Conservation (phyloP, 2,888 invertebrate species). For the Epinotia demarniana region DNA sequence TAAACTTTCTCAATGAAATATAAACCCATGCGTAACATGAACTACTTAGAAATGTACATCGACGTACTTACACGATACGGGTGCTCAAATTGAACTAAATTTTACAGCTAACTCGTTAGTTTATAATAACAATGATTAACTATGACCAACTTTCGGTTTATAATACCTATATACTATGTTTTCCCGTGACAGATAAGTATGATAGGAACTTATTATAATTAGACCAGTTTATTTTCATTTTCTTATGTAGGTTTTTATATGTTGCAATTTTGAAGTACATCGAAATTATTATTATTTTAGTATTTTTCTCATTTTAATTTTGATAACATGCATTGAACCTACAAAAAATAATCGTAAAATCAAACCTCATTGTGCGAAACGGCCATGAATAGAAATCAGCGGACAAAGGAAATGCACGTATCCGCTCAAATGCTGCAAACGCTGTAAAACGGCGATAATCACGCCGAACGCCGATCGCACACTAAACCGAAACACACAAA, state of each 20-base stretch:
- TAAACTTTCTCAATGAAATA: background rate
- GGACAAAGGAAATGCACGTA: conserved; percentile 51
- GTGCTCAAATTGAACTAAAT: background rate
- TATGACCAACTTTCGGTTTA: background rate
- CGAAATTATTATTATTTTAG: background rate
- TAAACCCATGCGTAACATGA: background rate
- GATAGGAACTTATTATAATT: background rate
- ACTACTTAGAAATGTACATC: background rate
- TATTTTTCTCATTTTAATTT: background rate
- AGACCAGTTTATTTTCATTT: background rate
- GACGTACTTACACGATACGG: background rate
- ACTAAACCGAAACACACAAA: conserved; percentile 29
- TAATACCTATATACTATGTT: background rate
- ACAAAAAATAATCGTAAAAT: conserved; percentile 17
- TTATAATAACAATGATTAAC: background rate
- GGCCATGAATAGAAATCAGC: conserved; percentile 34
- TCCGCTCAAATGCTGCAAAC: conserved; percentile 35
- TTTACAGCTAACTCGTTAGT: background rate
- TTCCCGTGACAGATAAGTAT: background rate
- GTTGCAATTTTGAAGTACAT: background rate
- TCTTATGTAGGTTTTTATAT: background rate
- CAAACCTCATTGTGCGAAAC: conserved; percentile 36
- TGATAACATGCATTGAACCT: background rate
- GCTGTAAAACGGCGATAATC: conserved; percentile 33
- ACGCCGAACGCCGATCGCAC: conserved; percentile 10